phyloP scores from a whole-genome alignment of 2,797 vertebrate genomes.

The Hoplostethus atlanticus region DNA sequence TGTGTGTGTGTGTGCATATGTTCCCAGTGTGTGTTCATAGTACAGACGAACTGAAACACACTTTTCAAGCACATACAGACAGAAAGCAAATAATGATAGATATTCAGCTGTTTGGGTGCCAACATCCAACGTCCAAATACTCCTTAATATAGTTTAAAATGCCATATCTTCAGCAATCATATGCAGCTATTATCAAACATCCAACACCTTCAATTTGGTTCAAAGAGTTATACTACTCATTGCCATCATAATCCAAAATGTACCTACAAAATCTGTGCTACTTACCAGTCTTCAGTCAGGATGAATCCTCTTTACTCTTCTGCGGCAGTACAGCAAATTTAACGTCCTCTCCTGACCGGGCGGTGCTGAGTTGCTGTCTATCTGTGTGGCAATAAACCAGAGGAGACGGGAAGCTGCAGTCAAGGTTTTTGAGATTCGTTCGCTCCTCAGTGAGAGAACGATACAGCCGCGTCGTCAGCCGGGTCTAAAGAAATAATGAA shows the following conservation, averaged over 20 bases:
- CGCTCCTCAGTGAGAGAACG: slow-evolving; percentile 53
- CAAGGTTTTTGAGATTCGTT: slow-evolving; percentile 55
- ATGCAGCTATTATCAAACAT: not conserved
- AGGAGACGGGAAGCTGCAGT: slow-evolving; percentile 37
- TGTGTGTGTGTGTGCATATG: not conserved
- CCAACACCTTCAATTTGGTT: not conserved
- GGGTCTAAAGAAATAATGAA: slow-evolving; percentile 69
- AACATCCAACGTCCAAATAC: not conserved
- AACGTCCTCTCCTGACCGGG: slow-evolving; percentile 22
- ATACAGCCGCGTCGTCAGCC: slow-evolving; percentile 67
- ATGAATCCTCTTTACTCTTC: slow-evolving; percentile 43
- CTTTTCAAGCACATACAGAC: not conserved
- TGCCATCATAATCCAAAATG: not conserved
- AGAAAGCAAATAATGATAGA: not conserved
- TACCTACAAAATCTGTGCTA: slow-evolving; percentile 16
- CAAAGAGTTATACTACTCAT: not conserved
- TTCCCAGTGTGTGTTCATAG: not conserved
- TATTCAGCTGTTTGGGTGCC: no score
- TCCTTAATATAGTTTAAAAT: not conserved
- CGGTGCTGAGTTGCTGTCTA: slow-evolving; percentile 18
- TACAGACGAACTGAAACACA: slow-evolving; percentile 8
- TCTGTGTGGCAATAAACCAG: slow-evolving; percentile 34
- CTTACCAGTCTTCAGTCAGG: slow-evolving; percentile 54
- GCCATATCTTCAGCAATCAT: not conserved
- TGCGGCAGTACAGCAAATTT: slow-evolving; percentile 50